Conservation (phyloP, 2,113 vertebrate genomes). For the Cyprichromis sp. region DNA sequence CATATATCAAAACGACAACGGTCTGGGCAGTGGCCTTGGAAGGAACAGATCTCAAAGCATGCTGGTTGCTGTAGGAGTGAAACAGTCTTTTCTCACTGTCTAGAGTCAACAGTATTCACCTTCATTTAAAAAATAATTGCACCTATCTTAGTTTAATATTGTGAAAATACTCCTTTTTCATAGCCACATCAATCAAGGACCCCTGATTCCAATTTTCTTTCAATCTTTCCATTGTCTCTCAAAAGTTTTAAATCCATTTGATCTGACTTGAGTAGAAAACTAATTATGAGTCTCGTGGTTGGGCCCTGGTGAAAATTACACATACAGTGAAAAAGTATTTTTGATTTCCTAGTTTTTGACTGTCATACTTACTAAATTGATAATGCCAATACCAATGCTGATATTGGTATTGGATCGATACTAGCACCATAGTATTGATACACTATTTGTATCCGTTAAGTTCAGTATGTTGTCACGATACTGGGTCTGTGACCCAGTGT, state of each 20-base stretch:
- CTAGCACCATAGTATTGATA: not conserved
- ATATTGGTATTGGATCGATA: not conserved
- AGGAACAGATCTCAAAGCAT: not conserved
- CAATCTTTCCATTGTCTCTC: not conserved
- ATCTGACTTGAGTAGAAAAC: not conserved
- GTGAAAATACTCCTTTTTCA: not conserved
- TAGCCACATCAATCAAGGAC: not conserved
- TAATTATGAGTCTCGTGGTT: not conserved
- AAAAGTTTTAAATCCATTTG: not conserved
- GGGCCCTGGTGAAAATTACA: not conserved
- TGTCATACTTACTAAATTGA: not conserved
- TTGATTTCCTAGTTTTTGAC: not conserved
- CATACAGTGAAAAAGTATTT: not conserved
- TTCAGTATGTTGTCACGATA: not conserved
- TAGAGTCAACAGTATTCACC: not conserved
- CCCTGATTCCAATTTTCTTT: not conserved
- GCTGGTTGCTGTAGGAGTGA: not conserved
- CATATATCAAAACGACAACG: not conserved
- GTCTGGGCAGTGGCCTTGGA: not conserved
- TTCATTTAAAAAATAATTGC: not conserved
- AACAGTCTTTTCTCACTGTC: not conserved
- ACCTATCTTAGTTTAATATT: not conserved
- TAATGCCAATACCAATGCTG: not conserved
- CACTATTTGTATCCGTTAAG: not conserved
- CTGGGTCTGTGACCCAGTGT: not conserved